These are phyloP conservation scores for Dryobates pubescens DNA, from an alignment of 2,797 vertebrate genomes.

Conservation along the genomic window DNA sequence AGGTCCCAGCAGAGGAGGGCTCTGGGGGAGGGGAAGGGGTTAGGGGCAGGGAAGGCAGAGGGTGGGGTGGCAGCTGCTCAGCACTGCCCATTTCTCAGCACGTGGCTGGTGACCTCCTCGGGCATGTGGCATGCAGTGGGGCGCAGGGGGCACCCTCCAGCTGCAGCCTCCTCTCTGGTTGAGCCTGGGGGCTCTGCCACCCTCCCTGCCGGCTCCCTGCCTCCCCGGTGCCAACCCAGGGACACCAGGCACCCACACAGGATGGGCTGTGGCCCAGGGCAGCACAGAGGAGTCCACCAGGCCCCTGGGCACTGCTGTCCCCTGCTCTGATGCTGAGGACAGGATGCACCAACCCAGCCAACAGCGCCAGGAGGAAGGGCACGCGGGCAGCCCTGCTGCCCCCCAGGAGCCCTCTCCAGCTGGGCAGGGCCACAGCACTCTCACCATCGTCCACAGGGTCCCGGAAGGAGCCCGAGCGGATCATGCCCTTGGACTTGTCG, in stretches of 20 bases:
- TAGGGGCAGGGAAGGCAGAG: not conserved
- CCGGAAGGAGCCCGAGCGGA: constrained; percentile 95
- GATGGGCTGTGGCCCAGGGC: not conserved
- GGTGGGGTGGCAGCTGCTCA: not conserved
- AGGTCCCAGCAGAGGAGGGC: not conserved
- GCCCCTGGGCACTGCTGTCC: not conserved
- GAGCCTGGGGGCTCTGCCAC: not conserved
- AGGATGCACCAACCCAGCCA: not conserved
- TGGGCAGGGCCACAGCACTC: constrained; percentile 33
- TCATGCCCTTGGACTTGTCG: constrained; percentile 95
- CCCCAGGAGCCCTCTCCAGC: not conserved
- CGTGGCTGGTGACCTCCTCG: rapidly evolving
- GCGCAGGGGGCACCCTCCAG: not conserved
- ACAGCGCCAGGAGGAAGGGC: not conserved
- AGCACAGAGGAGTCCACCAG: not conserved
- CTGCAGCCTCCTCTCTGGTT: not conserved
- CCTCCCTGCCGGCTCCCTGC: not conserved
- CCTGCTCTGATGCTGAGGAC: not conserved
- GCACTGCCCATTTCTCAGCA: rapidly evolving
- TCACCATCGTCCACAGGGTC: constrained; percentile 92
- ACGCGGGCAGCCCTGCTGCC: not conserved
- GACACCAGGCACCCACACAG: not conserved
- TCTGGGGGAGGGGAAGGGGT: not conserved
- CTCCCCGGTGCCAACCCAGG: not conserved
- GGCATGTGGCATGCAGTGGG: not conserved